phyloP scores from a whole-genome alignment of 2,797 vertebrate genomes.

The Myripristis jacobus region DNA sequence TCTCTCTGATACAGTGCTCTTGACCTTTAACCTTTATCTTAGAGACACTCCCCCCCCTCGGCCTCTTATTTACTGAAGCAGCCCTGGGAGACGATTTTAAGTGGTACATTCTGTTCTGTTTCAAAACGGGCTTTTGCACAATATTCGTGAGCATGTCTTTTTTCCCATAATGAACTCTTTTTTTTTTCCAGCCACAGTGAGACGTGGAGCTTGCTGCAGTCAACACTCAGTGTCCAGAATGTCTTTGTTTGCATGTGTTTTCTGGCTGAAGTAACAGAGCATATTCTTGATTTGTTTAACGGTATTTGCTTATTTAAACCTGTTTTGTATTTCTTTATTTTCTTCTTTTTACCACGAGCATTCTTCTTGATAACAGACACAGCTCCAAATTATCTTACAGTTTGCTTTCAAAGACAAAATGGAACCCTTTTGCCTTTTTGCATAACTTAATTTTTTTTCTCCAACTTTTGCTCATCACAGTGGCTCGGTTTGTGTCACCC shows the following conservation, averaged over 20 bases:
- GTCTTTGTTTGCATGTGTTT: neutral
- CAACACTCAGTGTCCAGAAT: neutral
- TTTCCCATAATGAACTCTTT: slow-evolving; percentile 13
- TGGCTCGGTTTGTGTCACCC: no score
- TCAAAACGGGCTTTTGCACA: slow-evolving; percentile 13
- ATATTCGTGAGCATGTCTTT: slow-evolving; percentile 17
- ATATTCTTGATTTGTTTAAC: neutral
- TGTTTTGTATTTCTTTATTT: neutral
- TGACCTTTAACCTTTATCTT: slow-evolving; percentile 46
- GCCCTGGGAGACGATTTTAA: slow-evolving; percentile 15
- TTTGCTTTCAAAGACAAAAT: no score
- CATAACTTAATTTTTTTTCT: no score
- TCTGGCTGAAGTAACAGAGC: neutral
- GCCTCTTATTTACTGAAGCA: slow-evolving; percentile 24
- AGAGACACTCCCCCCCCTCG: neutral
- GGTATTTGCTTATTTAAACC: neutral
- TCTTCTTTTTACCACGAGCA: no score
- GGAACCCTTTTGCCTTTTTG: no score
- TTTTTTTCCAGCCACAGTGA: slow-evolving; percentile 23
- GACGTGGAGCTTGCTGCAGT: neutral
- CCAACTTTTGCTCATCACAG: no score
- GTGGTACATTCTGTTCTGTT: slow-evolving; percentile 9
- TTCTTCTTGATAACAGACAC: no score
- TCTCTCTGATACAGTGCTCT: slow-evolving; percentile 13
- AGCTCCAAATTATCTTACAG: no score